Evolutionary conservation across 1,140 invertebrate species (phyloP).

Genomic region (Ips nitidus): DNA sequence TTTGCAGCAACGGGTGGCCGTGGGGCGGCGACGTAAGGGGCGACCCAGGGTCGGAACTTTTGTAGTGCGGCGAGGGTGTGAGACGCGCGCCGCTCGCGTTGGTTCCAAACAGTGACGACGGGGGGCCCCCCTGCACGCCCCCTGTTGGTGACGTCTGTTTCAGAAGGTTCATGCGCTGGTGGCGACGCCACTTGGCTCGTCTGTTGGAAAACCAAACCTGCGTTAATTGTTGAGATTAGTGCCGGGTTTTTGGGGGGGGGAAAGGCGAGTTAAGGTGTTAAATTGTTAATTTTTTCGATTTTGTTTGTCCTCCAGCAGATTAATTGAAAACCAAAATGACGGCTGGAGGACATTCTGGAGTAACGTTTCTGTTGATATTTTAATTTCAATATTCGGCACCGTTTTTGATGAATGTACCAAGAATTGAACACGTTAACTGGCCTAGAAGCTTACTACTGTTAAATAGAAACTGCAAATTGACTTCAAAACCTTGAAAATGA

Average conservation of each 20-base stretch:
- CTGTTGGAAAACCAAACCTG: constrained; percentile 99
- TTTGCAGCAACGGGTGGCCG: constrained; percentile 52
- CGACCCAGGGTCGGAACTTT: constrained; percentile 53
- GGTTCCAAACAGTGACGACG: constrained; percentile 51
- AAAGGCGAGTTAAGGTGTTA: not conserved
- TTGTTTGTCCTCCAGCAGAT: no score
- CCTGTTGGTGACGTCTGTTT: constrained; percentile 66
- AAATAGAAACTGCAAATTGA: no score
- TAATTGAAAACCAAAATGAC: not conserved
- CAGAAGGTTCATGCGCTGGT: constrained; percentile 90
- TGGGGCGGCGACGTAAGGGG: constrained; percentile 43
- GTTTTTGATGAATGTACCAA: no score
- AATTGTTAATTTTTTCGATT: no score
- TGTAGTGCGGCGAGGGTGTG: constrained; percentile 50
- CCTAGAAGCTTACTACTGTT: no score
- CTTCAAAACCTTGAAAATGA: no score
- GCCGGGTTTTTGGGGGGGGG: constrained; percentile 35
- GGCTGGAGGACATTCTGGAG: not conserved
- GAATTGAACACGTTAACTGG: no score
- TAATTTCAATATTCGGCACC: no score
- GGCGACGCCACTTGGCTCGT: constrained; percentile 95
- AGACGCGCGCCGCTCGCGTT: constrained; percentile 39
- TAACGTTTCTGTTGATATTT: not conserved
- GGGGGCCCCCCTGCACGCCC: constrained; percentile 48
- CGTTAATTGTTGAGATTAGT: constrained; percentile 42